Percentiles rank a stretch among this genome's conserved stretches.
Evolutionary conservation across 2,888 invertebrate species (phyloP).

Genomic region (Galeruca laticollis): DNA sequence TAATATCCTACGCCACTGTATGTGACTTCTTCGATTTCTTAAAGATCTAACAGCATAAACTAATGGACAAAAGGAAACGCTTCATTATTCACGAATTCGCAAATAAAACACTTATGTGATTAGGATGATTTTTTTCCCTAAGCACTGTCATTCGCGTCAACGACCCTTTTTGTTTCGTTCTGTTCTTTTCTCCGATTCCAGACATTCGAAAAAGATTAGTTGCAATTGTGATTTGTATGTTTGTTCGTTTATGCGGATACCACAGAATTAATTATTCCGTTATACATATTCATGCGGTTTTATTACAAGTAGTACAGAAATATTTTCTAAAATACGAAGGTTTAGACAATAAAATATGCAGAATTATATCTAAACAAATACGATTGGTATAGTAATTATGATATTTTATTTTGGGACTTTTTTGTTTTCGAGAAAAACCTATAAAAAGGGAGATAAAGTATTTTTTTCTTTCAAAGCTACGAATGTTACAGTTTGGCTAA

Average conservation of each 20-base stretch:
- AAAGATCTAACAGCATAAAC: slow-evolving; percentile 36
- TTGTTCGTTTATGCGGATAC: slow-evolving; percentile 2
- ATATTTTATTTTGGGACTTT: too few species aligned
- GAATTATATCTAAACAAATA: too few species aligned
- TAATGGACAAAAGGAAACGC: slow-evolving; percentile 52
- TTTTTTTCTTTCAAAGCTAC: too few species aligned
- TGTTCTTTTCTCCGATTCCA: background rate
- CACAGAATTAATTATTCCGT: background rate
- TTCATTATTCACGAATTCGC: slow-evolving; percentile 55
- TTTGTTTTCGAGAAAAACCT: too few species aligned
- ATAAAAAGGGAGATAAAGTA: too few species aligned
- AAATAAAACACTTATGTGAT: slow-evolving; percentile 55
- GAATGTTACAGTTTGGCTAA: too few species aligned
- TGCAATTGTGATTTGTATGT: background rate
- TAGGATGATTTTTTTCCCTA: slow-evolving; percentile 48
- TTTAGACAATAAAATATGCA: too few species aligned
- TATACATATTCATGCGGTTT: background rate
- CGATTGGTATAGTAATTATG: too few species aligned
- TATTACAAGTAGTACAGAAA: too few species aligned
- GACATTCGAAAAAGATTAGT: slow-evolving; percentile 13
- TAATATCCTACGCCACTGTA: slow-evolving; percentile 13
- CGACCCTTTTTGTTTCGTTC: slow-evolving; percentile 38
- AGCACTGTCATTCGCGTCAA: slow-evolving; percentile 40
- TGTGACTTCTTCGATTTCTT: slow-evolving; percentile 33
- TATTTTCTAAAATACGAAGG: too few species aligned